Evolutionary conservation across 1,140 invertebrate genomes (phyloP).

Genomic region (roundworm (Caenorhabditis elegans)): DNA sequence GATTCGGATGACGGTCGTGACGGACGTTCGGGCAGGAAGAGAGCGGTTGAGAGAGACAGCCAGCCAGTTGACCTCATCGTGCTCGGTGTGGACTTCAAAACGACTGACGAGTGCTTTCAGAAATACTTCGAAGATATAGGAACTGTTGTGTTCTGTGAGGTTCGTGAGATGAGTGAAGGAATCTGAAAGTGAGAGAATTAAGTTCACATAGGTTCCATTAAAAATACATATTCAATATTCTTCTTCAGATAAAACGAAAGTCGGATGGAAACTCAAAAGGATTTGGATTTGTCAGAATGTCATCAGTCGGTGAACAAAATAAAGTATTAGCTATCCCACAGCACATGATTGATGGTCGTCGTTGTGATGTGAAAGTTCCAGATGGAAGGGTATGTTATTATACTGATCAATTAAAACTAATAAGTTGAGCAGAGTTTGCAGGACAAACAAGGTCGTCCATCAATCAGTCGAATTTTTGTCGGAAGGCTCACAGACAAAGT

Average conservation of each 20-base stretch:
- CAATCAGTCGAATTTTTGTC: conserved; percentile 39
- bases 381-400: conserved; percentile 30
- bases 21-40: conserved; percentile 45
- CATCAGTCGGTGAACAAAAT: conserved; percentile 39
- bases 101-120: conserved; percentile 68
- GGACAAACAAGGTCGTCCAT: conserved; percentile 9
- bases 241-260: conserved; percentile 38
- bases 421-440: background rate
- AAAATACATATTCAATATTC: background rate
- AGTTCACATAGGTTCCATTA: background rate
- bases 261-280: conserved; percentile 41
- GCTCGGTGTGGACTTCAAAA: conserved; percentile 68
- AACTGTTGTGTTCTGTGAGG: conserved; percentile 69
- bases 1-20: conserved; percentile 56
- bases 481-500: conserved; percentile 40
- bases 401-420: background rate
- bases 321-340: conserved; percentile 15
- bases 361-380: conserved; percentile 40
- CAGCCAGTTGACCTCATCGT: conserved; percentile 63
- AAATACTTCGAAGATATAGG: conserved; percentile 71
- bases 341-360: conserved; percentile 36
- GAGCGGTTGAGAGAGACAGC: conserved; percentile 37
- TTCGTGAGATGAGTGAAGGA: conserved; percentile 23
- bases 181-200: background rate
- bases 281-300: conserved; percentile 43